Base-by-base conservation (phyloP, 2,113 vertebrate species). In the Gambusia holbrooki region DNA sequence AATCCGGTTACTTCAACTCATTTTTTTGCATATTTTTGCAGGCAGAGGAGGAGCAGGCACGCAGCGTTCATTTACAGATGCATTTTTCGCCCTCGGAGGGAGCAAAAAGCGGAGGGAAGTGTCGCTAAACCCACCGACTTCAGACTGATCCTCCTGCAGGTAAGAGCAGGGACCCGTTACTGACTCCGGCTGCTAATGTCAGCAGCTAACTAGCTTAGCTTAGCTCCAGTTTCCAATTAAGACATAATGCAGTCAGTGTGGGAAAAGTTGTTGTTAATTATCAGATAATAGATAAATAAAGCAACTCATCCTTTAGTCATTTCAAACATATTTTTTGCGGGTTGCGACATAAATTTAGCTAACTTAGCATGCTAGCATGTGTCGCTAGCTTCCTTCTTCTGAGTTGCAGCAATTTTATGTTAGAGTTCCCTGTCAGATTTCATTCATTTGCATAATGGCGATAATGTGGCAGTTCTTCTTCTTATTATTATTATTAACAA, bases 191-290 rank as follows among this genome's bases (percentile, higher is more conserved):
- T 37, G 88, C 80, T 86, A 88, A 51, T 63, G 7, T 29, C 76
- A 84, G 77, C 65, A 33, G 73, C 76, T 74, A 78, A 68, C 76
- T 90, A 90, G 85, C 88, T 37, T 84, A 77, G 80, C 77, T 37
- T 42, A 48, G 25, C 7, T 64, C 74, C 71, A 64, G 12, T 28
- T 30, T n/a, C 3, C 4, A 35, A 0, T 28, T 68, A 14, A 8
- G 15, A 15, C 12, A 6, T 19, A 4, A 28, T 29, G 1, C 2
- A 7, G 22, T 29, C 5, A 13, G 4, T 10, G 22, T 58, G 51
- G 14, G 30, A 12, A 0, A 2, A 69, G 13, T 1, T 65, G 2
- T 0, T 11, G 66, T 25, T 11, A 1, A 4, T 37, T 62, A 7
- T 11, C 5, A 14, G 4, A 33, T 3, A 25, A 29, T 15, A 1